phyloP scores from a whole-genome alignment of 2,888 invertebrate species.

The Papilio gigon region DNA sequence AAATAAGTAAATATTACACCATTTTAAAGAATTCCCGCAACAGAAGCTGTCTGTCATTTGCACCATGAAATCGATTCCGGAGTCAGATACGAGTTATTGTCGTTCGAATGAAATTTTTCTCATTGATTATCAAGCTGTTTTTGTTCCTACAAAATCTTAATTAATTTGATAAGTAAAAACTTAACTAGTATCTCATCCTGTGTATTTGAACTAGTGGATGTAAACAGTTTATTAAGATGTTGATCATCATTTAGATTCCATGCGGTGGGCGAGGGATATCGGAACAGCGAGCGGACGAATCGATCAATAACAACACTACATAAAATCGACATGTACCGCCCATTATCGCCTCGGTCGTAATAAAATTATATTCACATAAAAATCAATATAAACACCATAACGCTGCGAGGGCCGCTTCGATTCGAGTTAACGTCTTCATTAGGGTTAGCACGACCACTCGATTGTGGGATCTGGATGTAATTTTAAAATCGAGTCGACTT shows the following conservation, averaged over 20 bases:
- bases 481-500: slow-evolving; percentile 67
- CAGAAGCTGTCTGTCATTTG: slow-evolving; percentile 78
- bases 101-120: slow-evolving; percentile 78
- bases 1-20: slow-evolving; percentile 72
- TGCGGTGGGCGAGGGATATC: slow-evolving; percentile 49
- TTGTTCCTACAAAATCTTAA: background rate
- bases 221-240: slow-evolving; percentile 48
- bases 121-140: slow-evolving; percentile 66
- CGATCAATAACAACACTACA: slow-evolving; percentile 51
- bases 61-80: slow-evolving; percentile 77
- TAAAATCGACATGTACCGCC: slow-evolving; percentile 53
- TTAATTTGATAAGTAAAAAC: background rate
- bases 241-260: slow-evolving; percentile 51
- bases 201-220: background rate
- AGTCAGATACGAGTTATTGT: slow-evolving; percentile 77
- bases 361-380: slow-evolving; percentile 75
- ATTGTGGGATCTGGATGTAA: slow-evolving; percentile 68
- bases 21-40: slow-evolving; percentile 74
- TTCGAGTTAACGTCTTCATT: slow-evolving; percentile 79
- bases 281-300: slow-evolving; percentile 45
- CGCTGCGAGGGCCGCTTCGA: slow-evolving; percentile 67
- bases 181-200: background rate
- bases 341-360: slow-evolving; percentile 54
- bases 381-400: slow-evolving; percentile 76
- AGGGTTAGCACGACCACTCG: slow-evolving; percentile 72